phyloP scores from a whole-genome alignment of 2,797 vertebrate genomes.

The Percopsis omiscomaycus region DNA sequence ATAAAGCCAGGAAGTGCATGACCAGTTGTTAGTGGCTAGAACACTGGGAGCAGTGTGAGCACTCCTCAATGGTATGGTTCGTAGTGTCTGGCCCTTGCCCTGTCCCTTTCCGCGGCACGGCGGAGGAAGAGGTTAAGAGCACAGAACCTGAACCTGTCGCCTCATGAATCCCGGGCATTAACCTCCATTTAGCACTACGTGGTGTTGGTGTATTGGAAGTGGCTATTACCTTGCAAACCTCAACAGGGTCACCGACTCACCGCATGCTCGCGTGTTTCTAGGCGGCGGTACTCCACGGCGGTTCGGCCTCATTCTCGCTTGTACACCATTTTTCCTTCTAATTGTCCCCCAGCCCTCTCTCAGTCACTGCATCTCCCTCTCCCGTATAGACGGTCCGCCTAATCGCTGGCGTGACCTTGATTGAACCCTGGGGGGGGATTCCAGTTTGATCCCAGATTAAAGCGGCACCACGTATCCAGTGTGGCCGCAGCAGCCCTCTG shows the following conservation, averaged over 20 bases:
- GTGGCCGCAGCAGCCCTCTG: slow-evolving; percentile 58
- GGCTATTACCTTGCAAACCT: background rate
- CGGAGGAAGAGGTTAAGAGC: background rate
- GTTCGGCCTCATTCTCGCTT: background rate
- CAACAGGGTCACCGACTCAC: background rate
- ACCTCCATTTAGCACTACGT: background rate
- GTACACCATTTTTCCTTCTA: slow-evolving; percentile 2
- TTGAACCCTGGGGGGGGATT: slow-evolving; percentile 78
- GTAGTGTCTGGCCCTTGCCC: background rate
- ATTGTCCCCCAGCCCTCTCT: slow-evolving; percentile 4
- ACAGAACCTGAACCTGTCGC: slow-evolving; percentile 1
- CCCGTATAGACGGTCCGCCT: slow-evolving; percentile 70
- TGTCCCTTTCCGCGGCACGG: background rate
- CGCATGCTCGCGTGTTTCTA: background rate
- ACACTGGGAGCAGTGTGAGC: slow-evolving; percentile 44
- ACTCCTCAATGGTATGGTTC: slow-evolving; percentile 16
- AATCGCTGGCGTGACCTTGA: slow-evolving; percentile 79
- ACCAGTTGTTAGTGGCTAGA: slow-evolving; percentile 47
- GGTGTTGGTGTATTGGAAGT: background rate
- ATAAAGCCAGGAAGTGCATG: slow-evolving; percentile 47
- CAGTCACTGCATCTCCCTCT: slow-evolving; percentile 35
- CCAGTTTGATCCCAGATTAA: slow-evolving; percentile 84
- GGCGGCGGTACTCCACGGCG: slow-evolving; percentile 12
- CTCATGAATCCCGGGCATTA: background rate
- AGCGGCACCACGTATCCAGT: slow-evolving; percentile 73